These are phyloP conservation scores for Drosophila mauritiana DNA, from an alignment of 1,140 invertebrate genomes.

Conservation along the genomic window DNA sequence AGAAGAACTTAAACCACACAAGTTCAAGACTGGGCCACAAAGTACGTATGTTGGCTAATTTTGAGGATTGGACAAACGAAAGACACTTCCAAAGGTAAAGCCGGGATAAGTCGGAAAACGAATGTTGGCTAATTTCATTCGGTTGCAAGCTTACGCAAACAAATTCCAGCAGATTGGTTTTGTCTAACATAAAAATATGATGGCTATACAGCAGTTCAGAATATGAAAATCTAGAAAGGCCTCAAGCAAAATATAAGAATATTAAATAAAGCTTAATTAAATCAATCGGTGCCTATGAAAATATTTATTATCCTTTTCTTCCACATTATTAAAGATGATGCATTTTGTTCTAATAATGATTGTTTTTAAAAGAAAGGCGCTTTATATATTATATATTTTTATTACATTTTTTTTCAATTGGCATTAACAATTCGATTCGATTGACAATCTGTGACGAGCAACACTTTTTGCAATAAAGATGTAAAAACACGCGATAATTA, in stretches of 20 bases:
- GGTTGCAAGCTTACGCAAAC: background rate
- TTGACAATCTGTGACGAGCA: conserved; percentile 3
- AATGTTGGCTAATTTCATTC: conserved; percentile 9
- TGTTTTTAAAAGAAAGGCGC: too few species aligned
- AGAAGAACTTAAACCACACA: conserved; percentile 22
- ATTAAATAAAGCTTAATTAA: too few species aligned
- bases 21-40: conserved; percentile 40
- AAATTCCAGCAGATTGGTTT: background rate
- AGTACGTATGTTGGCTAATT: conserved; percentile 11
- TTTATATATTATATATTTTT: too few species aligned
- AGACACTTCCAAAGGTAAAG: background rate
- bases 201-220: background rate
- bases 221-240: background rate
- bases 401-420: background rate
- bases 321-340: too few species aligned
- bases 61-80: background rate
- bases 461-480: background rate
- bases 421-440: background rate
- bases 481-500: conserved; percentile 24
- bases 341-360: too few species aligned
- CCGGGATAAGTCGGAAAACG: conserved; percentile 4
- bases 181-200: background rate
- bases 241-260: too few species aligned
- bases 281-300: background rate
- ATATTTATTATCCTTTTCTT: too few species aligned